Conservation (phyloP, 2,797 vertebrate species). For the Brachymystax lenok region DNA sequence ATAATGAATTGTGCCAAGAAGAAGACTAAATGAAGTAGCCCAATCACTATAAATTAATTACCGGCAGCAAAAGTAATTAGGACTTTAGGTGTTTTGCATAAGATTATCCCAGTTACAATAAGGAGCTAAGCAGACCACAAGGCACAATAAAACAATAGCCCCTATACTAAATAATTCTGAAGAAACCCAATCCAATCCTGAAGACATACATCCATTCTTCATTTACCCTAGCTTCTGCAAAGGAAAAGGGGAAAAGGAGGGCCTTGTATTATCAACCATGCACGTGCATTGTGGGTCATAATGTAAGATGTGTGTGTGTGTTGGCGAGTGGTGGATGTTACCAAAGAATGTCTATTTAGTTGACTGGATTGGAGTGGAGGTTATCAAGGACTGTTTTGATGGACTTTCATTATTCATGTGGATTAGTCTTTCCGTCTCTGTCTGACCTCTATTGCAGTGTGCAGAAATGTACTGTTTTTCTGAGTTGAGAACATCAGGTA, state of each 20-base stretch:
- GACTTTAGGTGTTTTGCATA: neutral
- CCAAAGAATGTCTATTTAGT: too few relatives aligned
- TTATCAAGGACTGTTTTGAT: too few relatives aligned
- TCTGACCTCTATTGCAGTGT: too few relatives aligned
- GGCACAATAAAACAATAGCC: neutral
- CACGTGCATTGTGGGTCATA: conserved; percentile 56
- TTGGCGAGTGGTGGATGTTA: too few relatives aligned
- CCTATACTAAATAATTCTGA: neutral
- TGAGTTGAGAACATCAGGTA: conserved; percentile 17
- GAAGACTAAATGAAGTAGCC: conserved; percentile 9
- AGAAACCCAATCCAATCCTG: too few relatives aligned
- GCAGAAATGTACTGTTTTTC: neutral
- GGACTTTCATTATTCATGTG: too few relatives aligned
- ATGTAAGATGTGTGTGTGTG: conserved; percentile 42
- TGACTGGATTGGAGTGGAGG: too few relatives aligned
- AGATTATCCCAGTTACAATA: neutral
- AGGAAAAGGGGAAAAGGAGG: conserved; percentile 57
- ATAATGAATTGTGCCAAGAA: neutral
- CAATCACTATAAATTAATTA: neutral
- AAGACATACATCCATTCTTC: too few relatives aligned
- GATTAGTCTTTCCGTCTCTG: too few relatives aligned
- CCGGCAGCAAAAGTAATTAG: neutral
- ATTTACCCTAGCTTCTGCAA: too few relatives aligned
- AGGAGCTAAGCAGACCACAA: neutral
- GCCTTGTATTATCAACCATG: conserved; percentile 29